Base-by-base conservation (phyloP, 2,113 vertebrate species). In the Copsychus sechellarum region DNA sequence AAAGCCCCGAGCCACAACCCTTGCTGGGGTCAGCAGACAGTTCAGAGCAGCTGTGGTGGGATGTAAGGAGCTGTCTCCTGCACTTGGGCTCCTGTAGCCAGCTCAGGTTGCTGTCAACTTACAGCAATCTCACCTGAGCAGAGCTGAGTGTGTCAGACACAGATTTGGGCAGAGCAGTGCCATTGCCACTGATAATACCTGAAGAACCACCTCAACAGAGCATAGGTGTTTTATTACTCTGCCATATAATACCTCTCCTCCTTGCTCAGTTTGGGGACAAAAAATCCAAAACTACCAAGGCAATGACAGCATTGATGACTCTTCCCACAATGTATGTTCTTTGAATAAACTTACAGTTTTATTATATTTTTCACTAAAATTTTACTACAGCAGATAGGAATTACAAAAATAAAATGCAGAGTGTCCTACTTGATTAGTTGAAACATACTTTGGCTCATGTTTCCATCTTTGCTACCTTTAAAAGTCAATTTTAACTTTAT, bases 1-100 rank as follows among this genome's bases (percentile, higher is more conserved):
- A 42, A n/a, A 36, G 23, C 5, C 3, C 0, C 1, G 0, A 26
- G 56, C 13, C 58, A 48, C 72, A 72, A 8, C 8, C 8, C 8
- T 22, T 40, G 7, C 50, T 24, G 65, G 45, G 23, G 4, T 81
- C 69, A 81, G 54, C 60, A 86, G 51, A 11, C 0, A 2, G 18
- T n/a, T 82, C 47, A 67, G 76, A 90, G 42, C 14, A 15, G 19
- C 43, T 40, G 58, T 10, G 29, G 12, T 36, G n/a, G 40, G 40
- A 3, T 77, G 4, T 18, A 47, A 38, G 54, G 50, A 10, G 12
- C 33, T 47, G 28, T 62, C 56, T 81, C 6, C 28, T 42, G 11
- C 2, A 2, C 26, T 1, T 4, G 17, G 36, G 16, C 34, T 62
- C 12, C 74, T 56, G 62, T 9, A 79, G 42, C 17, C 12, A 11